Base-by-base conservation (phyloP, 2,888 invertebrate genomes). In the Drosophila aldrichi region DNA sequence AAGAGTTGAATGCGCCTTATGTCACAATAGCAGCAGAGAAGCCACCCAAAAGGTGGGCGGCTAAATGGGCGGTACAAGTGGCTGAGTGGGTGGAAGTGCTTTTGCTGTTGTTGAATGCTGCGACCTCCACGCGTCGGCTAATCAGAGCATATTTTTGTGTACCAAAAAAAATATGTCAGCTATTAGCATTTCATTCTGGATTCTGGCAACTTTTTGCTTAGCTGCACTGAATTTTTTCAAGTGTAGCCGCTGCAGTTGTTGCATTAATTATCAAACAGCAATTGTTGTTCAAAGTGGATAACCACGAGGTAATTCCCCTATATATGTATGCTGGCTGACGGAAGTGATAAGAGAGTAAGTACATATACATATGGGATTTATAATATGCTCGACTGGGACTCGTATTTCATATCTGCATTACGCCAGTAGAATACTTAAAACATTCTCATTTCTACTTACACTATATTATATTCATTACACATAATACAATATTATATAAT, bases 1-100 rank as follows among this genome's bases (percentile, higher is more conserved):
- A 70, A 49, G 65, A 77, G 82, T 83, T 83, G 83, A 81, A 74
- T 82, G 71, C 64, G 68, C 82, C 66, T 54, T 65, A 67, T 88
- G 78, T 81, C 84, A 84, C 79, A 89, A 89, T 38, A 64, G 40
- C 48, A 52, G 38, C 55, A 29, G 34, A 65, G 40, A 18, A 32
- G 32, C 49, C 52, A 12, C 32, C 44, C n/a, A 34, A 32, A 32
- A 25, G 34, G 12, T 34, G 34, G 44, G 51, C 8, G 48, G 12
- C 3, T 29, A 8, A 18, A 22, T 22, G 44, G 49, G 9, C 10
- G 32, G 32, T 3, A 10, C 22, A 52, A 8, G 12, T 46, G 48
- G 12, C 4, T 41, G 5, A 32, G 32, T 18, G 41, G 49, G 22
- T 10, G 14, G 22, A 14, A 22, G 22, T 38, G 38, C 4, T 14